Evolutionary conservation across 2,888 invertebrate species (phyloP).

Genomic region (Drosophila affinis): DNA sequence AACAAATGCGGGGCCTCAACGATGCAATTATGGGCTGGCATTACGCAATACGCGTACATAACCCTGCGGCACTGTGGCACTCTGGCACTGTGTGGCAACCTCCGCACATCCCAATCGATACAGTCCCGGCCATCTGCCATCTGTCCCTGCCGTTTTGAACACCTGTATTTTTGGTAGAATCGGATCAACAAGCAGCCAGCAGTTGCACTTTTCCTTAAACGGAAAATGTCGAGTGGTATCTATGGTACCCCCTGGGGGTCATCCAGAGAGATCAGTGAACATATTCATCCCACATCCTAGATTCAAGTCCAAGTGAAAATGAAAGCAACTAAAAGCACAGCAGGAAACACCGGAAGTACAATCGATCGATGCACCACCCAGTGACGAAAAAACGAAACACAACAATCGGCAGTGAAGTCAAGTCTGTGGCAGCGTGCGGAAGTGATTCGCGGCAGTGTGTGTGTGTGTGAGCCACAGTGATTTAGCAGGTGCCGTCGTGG

Average conservation of each 20-base stretch:
- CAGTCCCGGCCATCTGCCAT: background rate
- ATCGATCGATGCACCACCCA: constrained; percentile 29
- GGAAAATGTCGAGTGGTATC: no score
- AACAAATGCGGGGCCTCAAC: constrained; percentile 18
- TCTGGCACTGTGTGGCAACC: background rate
- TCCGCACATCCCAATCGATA: background rate
- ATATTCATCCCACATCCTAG: background rate
- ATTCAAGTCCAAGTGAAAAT: constrained; percentile 11
- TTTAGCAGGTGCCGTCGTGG: background rate
- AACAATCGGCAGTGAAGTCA: background rate
- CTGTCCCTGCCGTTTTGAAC: background rate
- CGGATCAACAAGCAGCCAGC: no score
- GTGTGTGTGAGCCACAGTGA: background rate
- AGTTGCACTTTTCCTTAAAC: no score
- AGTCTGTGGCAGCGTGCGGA: background rate
- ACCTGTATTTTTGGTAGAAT: constrained; percentile 1
- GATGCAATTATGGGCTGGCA: constrained; percentile 28
- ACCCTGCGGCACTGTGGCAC: constrained; percentile 4
- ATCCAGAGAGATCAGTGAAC: no score
- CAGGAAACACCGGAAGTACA: constrained; percentile 2
- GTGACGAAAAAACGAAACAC: constrained; percentile 9
- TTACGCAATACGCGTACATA: constrained; percentile 39
- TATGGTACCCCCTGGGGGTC: no score
- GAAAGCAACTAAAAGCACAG: constrained; percentile 16
- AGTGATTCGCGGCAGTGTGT: background rate